Evolutionary conservation across 2,113 vertebrate genomes (phyloP).

Genomic region (Haplochromis vanheusdeni): DNA sequence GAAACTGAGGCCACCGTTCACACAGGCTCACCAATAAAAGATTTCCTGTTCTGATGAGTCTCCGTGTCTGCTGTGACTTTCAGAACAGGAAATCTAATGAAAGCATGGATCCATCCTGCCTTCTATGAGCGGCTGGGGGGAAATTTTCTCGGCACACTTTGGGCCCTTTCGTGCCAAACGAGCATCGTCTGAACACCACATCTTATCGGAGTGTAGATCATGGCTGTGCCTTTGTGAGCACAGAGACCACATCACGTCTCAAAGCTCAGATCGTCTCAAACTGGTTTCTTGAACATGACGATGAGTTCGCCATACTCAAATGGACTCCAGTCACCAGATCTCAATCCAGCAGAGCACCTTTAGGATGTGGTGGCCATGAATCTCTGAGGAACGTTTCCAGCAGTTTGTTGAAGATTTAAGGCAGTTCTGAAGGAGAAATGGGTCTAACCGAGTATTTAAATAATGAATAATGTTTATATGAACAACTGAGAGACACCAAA

Average conservation of each 20-base stretch:
- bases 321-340: not conserved
- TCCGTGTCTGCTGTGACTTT: not conserved
- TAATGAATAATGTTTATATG: not conserved
- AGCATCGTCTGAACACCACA: not conserved
- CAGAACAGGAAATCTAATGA: not conserved
- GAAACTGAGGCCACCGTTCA: not conserved
- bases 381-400: not conserved
- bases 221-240: not conserved
- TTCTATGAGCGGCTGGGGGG: not conserved
- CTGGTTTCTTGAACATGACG: not conserved
- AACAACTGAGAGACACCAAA: not conserved
- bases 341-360: fast-evolving
- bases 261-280: not conserved
- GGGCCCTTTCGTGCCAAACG: not conserved
- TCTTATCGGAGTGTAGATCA: not conserved
- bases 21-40: not conserved
- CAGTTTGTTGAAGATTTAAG: not conserved
- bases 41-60: not conserved
- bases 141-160: not conserved
- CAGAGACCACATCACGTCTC: not conserved
- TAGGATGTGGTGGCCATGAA: not conserved
- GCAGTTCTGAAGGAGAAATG: not conserved
- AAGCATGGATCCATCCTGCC: not conserved
- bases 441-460: fast-evolving
- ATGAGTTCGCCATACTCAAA: not conserved